Conservation (phyloP, 2,113 vertebrate genomes). For the Pholis gunnellus region DNA sequence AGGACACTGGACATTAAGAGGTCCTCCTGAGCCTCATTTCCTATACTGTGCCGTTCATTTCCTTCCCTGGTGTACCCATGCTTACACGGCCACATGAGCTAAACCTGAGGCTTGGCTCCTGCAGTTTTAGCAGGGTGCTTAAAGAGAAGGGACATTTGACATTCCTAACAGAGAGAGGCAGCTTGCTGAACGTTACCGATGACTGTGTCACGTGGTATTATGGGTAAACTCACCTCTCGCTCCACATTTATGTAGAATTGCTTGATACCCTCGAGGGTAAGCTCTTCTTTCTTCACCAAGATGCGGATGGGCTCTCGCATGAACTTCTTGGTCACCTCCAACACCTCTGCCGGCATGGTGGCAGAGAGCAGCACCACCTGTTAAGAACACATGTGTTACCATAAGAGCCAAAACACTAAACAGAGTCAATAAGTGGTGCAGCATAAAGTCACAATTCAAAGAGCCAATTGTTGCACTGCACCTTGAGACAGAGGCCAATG, state of each 20-base stretch:
- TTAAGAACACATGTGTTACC: neutral
- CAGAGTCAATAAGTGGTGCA: neutral
- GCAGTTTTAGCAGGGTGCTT: slow-evolving; percentile 84
- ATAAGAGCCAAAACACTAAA: neutral
- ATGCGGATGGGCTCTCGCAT: slow-evolving; percentile 98
- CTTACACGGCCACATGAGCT: slow-evolving; percentile 80
- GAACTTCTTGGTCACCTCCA: slow-evolving; percentile 99
- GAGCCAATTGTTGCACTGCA: slow-evolving; percentile 70
- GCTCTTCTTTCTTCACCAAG: slow-evolving; percentile 98
- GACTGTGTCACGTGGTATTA: neutral
- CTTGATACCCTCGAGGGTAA: slow-evolving; percentile 99
- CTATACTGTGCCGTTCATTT: slow-evolving; percentile 77
- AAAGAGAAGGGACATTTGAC: slow-evolving; percentile 69
- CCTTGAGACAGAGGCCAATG: slow-evolving; percentile 79
- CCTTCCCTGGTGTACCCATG: slow-evolving; percentile 83
- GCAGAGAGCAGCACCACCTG: slow-evolving; percentile 98
- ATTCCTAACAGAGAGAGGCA: neutral
- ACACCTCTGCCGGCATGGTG: slow-evolving; percentile 97
- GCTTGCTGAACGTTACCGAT: neutral
- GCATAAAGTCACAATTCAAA: neutral
- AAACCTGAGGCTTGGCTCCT: slow-evolving; percentile 67
- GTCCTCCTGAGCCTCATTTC: slow-evolving; percentile 79
- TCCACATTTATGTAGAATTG: slow-evolving; percentile 99
- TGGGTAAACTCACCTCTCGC: slow-evolving; percentile 88
- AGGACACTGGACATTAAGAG: slow-evolving; percentile 86